Conservation (phyloP, 1,140 invertebrate species). For the Teleogryllus occipitalis region DNA sequence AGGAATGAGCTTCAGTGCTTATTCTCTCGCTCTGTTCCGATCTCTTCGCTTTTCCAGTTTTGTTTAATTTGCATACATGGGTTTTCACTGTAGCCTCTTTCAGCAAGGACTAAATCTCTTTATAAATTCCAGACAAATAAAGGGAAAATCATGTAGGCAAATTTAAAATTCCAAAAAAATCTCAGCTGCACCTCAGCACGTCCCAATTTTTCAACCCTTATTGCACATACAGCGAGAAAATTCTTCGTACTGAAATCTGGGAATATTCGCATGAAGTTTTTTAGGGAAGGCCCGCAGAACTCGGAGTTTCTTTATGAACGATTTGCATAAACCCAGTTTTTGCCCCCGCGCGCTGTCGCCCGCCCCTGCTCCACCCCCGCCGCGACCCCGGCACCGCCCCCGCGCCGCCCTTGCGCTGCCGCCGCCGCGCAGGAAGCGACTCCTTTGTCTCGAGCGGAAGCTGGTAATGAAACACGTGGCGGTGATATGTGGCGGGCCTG, state of each 20-base stretch:
- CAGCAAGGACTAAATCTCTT: too few relatives aligned
- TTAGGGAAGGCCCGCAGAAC: background rate
- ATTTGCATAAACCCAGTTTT: background rate
- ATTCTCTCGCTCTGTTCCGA: too few relatives aligned
- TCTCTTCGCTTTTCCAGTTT: too few relatives aligned
- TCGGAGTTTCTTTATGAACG: background rate
- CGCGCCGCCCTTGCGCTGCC: too few relatives aligned
- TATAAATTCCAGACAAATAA: too few relatives aligned
- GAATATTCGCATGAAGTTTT: background rate
- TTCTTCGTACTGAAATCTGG: background rate
- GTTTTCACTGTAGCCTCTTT: too few relatives aligned
- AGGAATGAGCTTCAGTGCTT: too few relatives aligned
- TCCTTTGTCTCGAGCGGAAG: slow-evolving; percentile 1
- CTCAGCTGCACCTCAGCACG: background rate
- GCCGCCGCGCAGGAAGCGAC: background rate
- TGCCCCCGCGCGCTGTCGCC: background rate
- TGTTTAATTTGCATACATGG: too few relatives aligned
- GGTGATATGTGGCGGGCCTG: background rate
- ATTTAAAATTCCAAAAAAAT: background rate
- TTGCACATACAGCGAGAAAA: background rate
- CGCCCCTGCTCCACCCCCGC: background rate
- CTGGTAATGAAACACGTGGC: background rate
- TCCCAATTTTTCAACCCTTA: background rate
- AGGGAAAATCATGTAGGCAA: background rate
- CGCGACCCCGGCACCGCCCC: background rate